Percentiles rank a stretch among this genome's conserved stretches.
Conservation (phyloP, 1,140 invertebrate genomes). For the Pogonomyrmex californicus region DNA sequence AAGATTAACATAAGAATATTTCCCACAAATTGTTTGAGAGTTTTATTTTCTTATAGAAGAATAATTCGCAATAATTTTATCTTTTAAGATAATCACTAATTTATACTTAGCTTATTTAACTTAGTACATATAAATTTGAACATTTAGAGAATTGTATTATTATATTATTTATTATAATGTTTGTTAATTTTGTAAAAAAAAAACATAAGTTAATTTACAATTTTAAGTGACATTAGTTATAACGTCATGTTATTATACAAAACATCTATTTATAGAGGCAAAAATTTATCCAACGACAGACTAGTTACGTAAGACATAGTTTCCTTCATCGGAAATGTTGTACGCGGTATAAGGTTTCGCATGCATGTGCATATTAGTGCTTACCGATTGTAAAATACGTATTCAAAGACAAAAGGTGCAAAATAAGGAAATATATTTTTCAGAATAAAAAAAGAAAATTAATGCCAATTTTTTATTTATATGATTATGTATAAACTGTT, state of each 20-base stretch:
- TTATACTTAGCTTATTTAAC: not conserved
- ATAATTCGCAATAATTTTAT: not conserved
- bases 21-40: not conserved
- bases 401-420: not conserved
- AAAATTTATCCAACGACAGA: slow-evolving; percentile 24
- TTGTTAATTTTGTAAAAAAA: slow-evolving; percentile 2
- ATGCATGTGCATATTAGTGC: not conserved
- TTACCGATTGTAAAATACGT: not conserved
- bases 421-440: not conserved
- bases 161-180: not conserved
- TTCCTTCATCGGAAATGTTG: slow-evolving; percentile 10
- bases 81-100: not conserved
- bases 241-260: not conserved
- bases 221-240: not conserved
- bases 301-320: slow-evolving; percentile 43
- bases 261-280: not conserved
- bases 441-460: not conserved
- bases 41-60: not conserved
- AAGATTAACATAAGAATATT: not conserved
- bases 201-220: not conserved
- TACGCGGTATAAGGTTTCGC: slow-evolving; percentile 7
- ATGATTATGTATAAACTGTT: not conserved
- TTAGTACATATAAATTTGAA: not conserved
- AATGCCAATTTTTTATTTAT: no score
- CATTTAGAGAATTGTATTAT: not conserved